Evolutionary conservation across 1,140 invertebrate genomes (phyloP), one percentile per base, ranked within the genome.

Genomic region (Lucilia sericata): DNA sequence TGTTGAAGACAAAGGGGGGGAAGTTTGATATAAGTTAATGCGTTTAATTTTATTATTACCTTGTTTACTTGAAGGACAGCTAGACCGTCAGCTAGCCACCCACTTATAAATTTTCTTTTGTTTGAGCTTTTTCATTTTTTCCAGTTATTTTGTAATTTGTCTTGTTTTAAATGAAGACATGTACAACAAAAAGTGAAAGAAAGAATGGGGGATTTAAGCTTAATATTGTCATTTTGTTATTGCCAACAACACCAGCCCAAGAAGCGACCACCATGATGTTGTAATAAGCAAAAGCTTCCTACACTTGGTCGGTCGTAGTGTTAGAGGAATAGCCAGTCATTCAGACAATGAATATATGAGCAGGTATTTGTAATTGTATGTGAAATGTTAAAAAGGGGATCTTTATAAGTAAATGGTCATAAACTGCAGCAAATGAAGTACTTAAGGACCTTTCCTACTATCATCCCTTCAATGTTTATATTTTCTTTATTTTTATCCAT

Each of bases 371-470:
- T 42, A 10, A 8, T 42, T 7, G 5, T 10, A 42, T 42, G 42
- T 42, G 5, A 8, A 42, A 42, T 42, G 42, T 42, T 42, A 42
- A 36, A 36, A 42, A 42, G 10, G 42, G 42, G 51, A 55, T 14
- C 13, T 60, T n/a, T 14, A 70, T 21, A 70, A 17, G n/a, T 70
- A 70, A 70, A 70, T 70, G 65, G 19, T 70, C 65, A 70, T 70
- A 70, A 70, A 70, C 65, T 25, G 65, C 65, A 70, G 65, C 65
- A 70, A 70, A 70, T 70, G 65, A 70, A 21, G 65, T 70, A 70
- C 65, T 70, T 70, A 70, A 70, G n/a, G 55, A 60, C n/a, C 55
- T 60, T 60, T 60, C n/a, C 2, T 60, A 2, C 13, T 60, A 12
- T 12, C 51, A 60, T 30, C 25, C 51, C 51, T 60, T 14, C 5